Evolutionary conservation across 2,113 vertebrate species (phyloP), one percentile per base, ranked within the genome.

Genomic region (Sebastes schlegelii): DNA sequence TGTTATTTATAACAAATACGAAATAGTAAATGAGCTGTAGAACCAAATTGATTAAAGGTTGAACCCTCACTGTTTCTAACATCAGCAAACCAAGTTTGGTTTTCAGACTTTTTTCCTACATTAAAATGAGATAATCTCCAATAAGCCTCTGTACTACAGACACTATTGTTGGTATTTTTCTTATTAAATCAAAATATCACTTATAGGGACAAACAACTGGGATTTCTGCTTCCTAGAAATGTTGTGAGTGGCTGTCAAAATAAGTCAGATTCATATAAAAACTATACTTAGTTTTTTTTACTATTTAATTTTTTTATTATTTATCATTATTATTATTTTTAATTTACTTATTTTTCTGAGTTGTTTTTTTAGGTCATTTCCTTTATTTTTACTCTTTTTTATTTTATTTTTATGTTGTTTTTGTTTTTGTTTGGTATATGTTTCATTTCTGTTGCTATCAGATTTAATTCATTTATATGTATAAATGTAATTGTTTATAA

Each of bases 11-110:
- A 54, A 23, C 69, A 61, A 23, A 40, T 3, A 21, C 6, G 5
- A 51, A 46, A 48, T 57, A 42, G 42, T 4, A 43, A 43, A 23
- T 57, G 6, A 72, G 40, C 80, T 43, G 65, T 55, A 12, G 0
- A 16, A 8, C 52, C 16, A 74, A 80, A 80, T 65, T 73, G 76
- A 89, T 34, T 34, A 48, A 45, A 63, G 7, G 54, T 60, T n/a
- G 55, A 14, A 71, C 6, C 1, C 21, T 43, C 77, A 11, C 9
- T 81, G 26, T 63, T 17, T 16, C 66, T 12, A 14, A 16, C 23
- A 34, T 51, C 57, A n/a, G 14, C 61, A 68, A 74, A 45, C 19
- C 4, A 0, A 9, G 11, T 51, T 61, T 16, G 65, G 9, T 40
- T 45, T 65, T 51, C 0, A 43, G 11, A 19, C n/a, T 21, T n/a